Evolutionary conservation across 2,888 invertebrate species (phyloP), one percentile per base, ranked within the genome.

Genomic region (Lochmaea crataegi): DNA sequence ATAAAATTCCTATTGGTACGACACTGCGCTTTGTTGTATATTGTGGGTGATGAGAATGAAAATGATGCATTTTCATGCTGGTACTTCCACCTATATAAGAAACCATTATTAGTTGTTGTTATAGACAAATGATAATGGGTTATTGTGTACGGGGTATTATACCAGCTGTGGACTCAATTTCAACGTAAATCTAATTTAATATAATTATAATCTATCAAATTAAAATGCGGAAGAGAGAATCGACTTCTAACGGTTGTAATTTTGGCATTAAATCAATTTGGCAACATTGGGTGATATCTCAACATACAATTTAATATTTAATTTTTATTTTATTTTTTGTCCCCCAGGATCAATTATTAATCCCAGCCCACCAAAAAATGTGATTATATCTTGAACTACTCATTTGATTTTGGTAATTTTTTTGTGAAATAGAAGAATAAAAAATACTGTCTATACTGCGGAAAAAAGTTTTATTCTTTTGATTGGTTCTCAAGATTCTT

Each of bases 81-180:
- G 58, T 58, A 58, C 58, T 32, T 58, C 58, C 38, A 58, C 58
- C 58, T 58, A 58, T 51, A 53, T 53, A 16, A 18, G n/a, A n/a
- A 58, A 58, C 38, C 58, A 58, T 58, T 58, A 58, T 32, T 32
- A 58, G 58, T 58, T 38, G 58, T 58, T 38, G 58, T 58, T 58
- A 58, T 58, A 58, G 26, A 58, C 26, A 38, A 58, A 58, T 58
- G 58, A 32, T 58, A 58, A 58, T 58, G 32, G 58, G 58, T 58
- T 58, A 58, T 58, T 58, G 58, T 58, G 26, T 58, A 22, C 16
- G 12, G 26, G 32, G 32, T 32, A 32, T 57, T 57, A 18, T 57
- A 26, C 26, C 58, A 58, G 58, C 58, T 58, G 58, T 26, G 58
- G 26, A n/a, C 32, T 58, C 58, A 58, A 58, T 58, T 58, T 58